A percentile compares a stretch with the other conserved stretches of the same genome.
Evolutionary conservation across 2,797 vertebrate species (phyloP).

Genomic region (Schizothorax lantsangensis): DNA sequence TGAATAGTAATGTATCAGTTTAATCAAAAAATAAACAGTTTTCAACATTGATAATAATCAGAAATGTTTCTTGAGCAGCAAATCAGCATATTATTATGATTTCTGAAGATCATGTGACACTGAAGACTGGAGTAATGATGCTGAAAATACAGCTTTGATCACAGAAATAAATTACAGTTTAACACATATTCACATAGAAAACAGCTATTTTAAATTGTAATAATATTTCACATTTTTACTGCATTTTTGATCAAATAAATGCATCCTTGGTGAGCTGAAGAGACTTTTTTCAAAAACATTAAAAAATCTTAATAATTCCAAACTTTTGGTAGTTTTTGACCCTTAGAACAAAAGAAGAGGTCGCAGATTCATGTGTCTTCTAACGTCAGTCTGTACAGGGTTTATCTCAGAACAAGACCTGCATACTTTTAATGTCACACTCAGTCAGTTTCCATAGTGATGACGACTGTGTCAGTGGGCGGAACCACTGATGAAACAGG

Average conservation of each 20-base stretch:
- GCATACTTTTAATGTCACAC: neutral
- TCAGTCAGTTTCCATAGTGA: constrained; percentile 77
- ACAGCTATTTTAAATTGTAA: neutral
- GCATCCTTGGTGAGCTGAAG: neutral
- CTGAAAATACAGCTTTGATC: neutral
- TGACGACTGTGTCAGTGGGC: constrained; percentile 65
- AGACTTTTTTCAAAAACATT: neutral
- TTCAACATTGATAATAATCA: neutral
- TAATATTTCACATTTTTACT: neutral
- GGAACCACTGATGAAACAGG: constrained; percentile 54
- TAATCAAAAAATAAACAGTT: too few relatives aligned
- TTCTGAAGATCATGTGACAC: neutral
- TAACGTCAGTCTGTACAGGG: neutral
- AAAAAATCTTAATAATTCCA: neutral
- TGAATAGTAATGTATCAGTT: too few relatives aligned
- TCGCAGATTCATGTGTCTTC: neutral
- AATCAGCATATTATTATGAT: neutral
- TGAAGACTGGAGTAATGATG: neutral
- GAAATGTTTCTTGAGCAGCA: neutral
- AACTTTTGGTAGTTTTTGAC: neutral
- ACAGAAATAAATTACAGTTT: neutral
- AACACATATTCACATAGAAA: neutral
- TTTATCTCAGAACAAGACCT: neutral
- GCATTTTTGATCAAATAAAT: neutral
- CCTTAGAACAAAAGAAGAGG: neutral